These are phyloP conservation scores for Coracias cyanogaster DNA, from an alignment of 2,797 vertebrate genomes.

Conservation along the genomic window DNA sequence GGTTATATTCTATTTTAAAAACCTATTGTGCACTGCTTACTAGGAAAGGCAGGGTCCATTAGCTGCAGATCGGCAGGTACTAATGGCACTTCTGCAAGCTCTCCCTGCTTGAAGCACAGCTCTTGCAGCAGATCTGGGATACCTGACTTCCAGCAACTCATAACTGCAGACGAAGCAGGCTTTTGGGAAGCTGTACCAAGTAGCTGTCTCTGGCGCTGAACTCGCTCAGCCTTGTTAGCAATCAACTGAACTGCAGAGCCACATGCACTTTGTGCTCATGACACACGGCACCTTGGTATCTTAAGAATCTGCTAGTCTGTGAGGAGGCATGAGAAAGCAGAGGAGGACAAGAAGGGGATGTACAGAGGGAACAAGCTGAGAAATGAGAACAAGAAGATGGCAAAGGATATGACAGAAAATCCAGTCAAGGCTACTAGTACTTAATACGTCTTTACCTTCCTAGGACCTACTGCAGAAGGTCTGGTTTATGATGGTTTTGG, in stretches of 20 bases:
- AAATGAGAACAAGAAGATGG: not conserved
- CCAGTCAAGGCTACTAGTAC: not conserved
- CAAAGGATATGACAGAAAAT: not conserved
- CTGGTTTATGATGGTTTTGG: not conserved
- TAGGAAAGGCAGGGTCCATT: not conserved
- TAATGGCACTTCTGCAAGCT: not conserved
- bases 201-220: not conserved
- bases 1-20: not conserved
- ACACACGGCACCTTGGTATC: not conserved
- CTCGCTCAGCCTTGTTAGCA: not conserved
- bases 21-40: not conserved
- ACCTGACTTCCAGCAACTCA: fast-evolving
- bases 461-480: not conserved
- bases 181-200: not conserved
- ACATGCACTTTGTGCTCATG: not conserved
- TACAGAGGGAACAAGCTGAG: not conserved
- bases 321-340: not conserved
- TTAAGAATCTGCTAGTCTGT: not conserved
- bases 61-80: not conserved
- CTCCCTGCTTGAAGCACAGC: not conserved
- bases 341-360: not conserved
- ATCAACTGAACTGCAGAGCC: not conserved
- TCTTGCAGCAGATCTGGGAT: fast-evolving
- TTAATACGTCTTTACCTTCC: not conserved
- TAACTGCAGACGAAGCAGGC: not conserved